Evolutionary conservation across 2,113 vertebrate genomes (phyloP), one percentile per base, ranked within the genome.

Genomic region (Amphiprion ocellaris): DNA sequence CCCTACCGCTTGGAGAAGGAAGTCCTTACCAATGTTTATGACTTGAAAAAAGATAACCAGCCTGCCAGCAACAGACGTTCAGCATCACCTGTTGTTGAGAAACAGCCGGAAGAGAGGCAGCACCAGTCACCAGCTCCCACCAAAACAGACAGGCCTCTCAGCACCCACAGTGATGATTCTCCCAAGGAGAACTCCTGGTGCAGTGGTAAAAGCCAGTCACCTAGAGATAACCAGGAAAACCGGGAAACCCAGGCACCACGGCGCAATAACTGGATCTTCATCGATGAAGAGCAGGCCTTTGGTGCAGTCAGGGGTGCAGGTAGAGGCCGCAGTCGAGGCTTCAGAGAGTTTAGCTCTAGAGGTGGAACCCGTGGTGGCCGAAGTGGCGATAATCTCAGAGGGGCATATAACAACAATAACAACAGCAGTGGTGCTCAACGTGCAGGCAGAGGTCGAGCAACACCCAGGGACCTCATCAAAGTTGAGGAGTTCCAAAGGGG

Each of bases 181-280:
- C 94, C 93, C n/a, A 92, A 94, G 1, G 95, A 96, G 62, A 95
- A 82, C 87, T 33, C 80, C 55, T 97, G 96, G 95, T 96, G 96
- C 17, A 89, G 4, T 11, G 60, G 54, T 26, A 96, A 96, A 59
- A 70, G 88, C 0, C 92, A 95, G 5, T 54, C 77, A 30, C 54
- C 82, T 7, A 92, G 94, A 68, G 97, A 99, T 1, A 39, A 10
- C 63, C 93, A 6, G 12, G 89, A 62, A 53, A 88, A n/a, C 64
- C 67, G 92, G 12, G 96, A 97, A 11, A 65, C 94, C 0, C 95
- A 96, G 10, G 94, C 94, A 0, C 95, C 96, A 0, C 96, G 96
- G 60, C 95, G 97, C 53, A 99, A 96, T 79, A 99, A 99, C 92
- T 99, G 98, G 98, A 99, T 99, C 78, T 99, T 99, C 56, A 98